Base-by-base conservation (phyloP, 1,140 invertebrate genomes). In the Drosophila littoralis region DNA sequence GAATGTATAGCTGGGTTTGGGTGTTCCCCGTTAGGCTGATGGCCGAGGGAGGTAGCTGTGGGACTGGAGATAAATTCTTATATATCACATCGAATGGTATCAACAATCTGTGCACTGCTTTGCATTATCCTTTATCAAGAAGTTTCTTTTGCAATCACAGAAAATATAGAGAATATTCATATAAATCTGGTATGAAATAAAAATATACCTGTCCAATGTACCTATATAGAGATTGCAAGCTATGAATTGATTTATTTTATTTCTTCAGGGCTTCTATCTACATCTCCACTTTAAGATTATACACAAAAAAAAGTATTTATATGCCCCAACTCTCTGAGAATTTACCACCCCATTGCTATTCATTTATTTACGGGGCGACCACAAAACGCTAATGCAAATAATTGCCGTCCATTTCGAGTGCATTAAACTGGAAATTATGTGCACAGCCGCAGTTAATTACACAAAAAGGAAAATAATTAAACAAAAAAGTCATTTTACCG, bases 371-470 rank as follows among this genome's bases (percentile, higher is more conserved):
- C 15, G 10, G 33, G 12, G 6, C 13, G 42, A 33, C 55, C 67
- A 45, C 51, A 63, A 68, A 68, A 61, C 38, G 33, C 48, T 60
- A 60, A 65, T 71, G 76, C 61, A 76, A 78, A 76, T 76, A 79
- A 79, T 72, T 67, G 58, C 51, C 63, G 15, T 59, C 38, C 45
- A 70, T 70, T 75, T 75, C 32, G 35, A 72, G 42, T 73, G 73
- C 57, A 66, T 59, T 76, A n/a, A 76, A 59, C 22, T 75, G 63
- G 57, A 79, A 76, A 73, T 76, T 54, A 57, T 67, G 46, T 43
- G 33, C 46, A 73, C 32, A 59, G 35, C 40, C 58, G 65, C 65
- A 75, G 50, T 70, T 77, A 75, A 72, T 63, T 72, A 71, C 58
- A 67, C 17, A 64, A 52, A 79, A 72, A 40, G 43, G 33, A 63